Conservation (phyloP, 2,888 invertebrate species). For the Encarsia formosa region DNA sequence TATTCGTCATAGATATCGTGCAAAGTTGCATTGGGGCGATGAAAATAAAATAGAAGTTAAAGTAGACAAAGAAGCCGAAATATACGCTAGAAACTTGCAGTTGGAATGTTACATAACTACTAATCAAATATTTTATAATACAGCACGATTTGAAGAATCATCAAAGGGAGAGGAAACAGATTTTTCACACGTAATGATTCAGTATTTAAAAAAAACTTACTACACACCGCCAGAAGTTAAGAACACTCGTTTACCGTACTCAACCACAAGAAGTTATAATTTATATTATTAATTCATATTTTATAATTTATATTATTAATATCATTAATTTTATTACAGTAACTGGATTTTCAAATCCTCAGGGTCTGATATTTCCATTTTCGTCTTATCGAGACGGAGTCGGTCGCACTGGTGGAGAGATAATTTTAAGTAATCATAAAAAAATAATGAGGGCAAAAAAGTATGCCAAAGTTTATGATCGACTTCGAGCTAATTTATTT, state of each 20-base stretch:
- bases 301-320: background rate
- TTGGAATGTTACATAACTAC: slow-evolving; percentile 31
- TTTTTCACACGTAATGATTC: slow-evolving; percentile 34
- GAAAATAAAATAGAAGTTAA: slow-evolving; percentile 15
- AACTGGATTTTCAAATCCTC: slow-evolving; percentile 36
- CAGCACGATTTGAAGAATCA: no score
- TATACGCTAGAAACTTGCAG: slow-evolving; percentile 31
- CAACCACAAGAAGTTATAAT: slow-evolving; percentile 36
- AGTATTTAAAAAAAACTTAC: slow-evolving; percentile 35
- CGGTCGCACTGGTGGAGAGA: slow-evolving; percentile 36
- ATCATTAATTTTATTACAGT: slow-evolving; percentile 29
- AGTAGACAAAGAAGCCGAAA: slow-evolving; percentile 22
- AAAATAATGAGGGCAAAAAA: slow-evolving; percentile 10
- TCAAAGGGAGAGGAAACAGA: slow-evolving; percentile 11
- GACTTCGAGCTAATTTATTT: no score
- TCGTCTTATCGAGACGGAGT: slow-evolving; percentile 38
- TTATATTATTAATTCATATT: background rate
- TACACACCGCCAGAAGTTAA: slow-evolving; percentile 31
- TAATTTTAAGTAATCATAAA: slow-evolving; percentile 31
- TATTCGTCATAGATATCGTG: slow-evolving; percentile 21
- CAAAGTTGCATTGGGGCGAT: slow-evolving; percentile 31
- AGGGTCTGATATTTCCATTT: slow-evolving; percentile 30
- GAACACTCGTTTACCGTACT: slow-evolving; percentile 33
- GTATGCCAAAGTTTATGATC: no score
- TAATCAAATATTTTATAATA: no score